Base-by-base conservation (phyloP, 1,140 invertebrate genomes). In the Drosophila truncata region DNA sequence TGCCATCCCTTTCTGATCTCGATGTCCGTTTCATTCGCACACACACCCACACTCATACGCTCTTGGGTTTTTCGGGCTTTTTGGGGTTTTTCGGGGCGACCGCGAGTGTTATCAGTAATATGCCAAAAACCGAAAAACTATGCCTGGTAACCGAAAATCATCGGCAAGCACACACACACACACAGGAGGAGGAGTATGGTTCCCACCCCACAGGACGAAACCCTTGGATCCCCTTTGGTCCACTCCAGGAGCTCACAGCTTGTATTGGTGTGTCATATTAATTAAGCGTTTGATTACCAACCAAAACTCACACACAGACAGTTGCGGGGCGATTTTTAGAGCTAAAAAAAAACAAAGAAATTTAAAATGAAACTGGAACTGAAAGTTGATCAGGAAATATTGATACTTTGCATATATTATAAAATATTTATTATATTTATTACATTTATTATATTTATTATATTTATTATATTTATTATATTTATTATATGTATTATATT, bases 201-300 rank as follows among this genome's bases (percentile, higher is more conserved):
- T 76, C 60, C 75, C 78, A 64, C 73, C 67, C 13, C 52, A 58
- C 25, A 42, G 66, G 72, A 49, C 33, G 18, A 29, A 29, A 20
- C 20, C 54, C 31, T 25, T 23, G 50, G 31, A 8, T 20, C n/a
- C 55, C 27, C 20, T 25, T 47, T 47, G 14, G 14, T 7, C 20
- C 46, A 13, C 13, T 6, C 10, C 33, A 39, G 46, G 14, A 39
- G 50, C 47, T 46, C 46, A 60, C 42, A 46, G 62, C 60, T 54
- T 73, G 67, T 84, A 74, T 66, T 69, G 67, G 78, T 78, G 80
- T 80, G 84, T 88, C 84, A 88, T 90, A 88, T 88, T 88, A 88
- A 88, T 85, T 85, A 85, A 86, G 82, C 82, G 82, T 85, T 85
- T 87, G 84, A 87, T 87, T 80, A 84, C 84, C 73, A 65, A 63